phyloP scores from a whole-genome alignment of 1,140 invertebrate genomes.

The Bombus fervidus region DNA sequence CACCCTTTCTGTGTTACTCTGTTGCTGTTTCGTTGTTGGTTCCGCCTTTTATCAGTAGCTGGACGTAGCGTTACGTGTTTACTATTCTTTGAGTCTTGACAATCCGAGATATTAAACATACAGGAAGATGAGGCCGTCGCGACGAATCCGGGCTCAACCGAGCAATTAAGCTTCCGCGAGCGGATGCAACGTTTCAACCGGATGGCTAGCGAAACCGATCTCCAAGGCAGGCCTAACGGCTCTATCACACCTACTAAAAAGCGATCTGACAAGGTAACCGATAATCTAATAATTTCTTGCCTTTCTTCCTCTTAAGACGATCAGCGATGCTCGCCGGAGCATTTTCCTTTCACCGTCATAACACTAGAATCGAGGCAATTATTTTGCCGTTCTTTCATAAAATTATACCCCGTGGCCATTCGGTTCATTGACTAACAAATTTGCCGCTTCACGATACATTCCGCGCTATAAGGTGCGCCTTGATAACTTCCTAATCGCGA shows the following conservation, averaged over 20 bases:
- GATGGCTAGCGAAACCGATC: constrained; percentile 88
- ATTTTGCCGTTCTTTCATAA: neutral
- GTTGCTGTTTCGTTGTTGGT: constrained; percentile 6
- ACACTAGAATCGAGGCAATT: neutral
- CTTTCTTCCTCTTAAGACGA: neutral
- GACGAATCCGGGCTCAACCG: constrained; percentile 73
- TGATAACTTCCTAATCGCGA: constrained; percentile 27
- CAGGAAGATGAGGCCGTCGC: constrained; percentile 76
- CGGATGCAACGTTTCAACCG: constrained; percentile 95
- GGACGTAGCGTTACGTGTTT: neutral
- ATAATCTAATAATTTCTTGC: constrained; percentile 13
- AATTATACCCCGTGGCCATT: neutral
- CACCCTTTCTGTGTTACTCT: neutral
- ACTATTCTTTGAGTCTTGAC: constrained; percentile 1
- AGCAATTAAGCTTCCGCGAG: constrained; percentile 93
- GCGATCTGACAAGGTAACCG: constrained; percentile 85
- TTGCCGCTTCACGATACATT: constrained; percentile 15
- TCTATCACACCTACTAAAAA: constrained; percentile 84
- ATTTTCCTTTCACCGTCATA: neutral
- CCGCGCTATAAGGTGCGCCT: constrained; percentile 6
- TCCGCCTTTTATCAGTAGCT: constrained; percentile 24
- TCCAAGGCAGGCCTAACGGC: constrained; percentile 73
- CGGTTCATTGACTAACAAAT: constrained; percentile 50
- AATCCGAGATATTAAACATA: constrained; percentile 67
- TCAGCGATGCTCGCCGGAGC: neutral